A percentile compares a stretch with the other conserved stretches of the same genome.
phyloP scores from a whole-genome alignment of 2,888 invertebrate species.

The Eupithecia tripunctaria region DNA sequence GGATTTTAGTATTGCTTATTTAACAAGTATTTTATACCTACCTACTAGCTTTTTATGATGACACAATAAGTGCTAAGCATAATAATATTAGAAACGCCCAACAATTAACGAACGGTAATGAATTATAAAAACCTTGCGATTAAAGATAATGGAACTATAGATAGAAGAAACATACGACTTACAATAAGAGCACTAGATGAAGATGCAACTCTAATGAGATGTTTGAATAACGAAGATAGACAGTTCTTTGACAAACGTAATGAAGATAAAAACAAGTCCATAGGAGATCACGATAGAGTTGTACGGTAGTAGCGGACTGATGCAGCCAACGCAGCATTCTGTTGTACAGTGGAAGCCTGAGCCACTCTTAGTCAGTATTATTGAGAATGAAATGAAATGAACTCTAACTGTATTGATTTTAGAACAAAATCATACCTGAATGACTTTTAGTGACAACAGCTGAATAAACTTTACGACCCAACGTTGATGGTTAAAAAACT shows the following conservation, averaged over 20 bases:
- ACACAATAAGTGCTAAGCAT: too few relatives aligned
- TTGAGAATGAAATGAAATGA: constrained; percentile 3
- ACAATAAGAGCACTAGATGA: neutral
- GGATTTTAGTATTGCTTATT: too few relatives aligned
- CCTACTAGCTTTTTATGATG: too few relatives aligned
- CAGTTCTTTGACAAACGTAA: constrained; percentile 23
- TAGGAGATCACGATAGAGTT: constrained; percentile 62
- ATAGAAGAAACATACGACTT: neutral
- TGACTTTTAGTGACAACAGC: neutral
- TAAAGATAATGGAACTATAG: neutral
- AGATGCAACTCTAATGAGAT: constrained; percentile 13
- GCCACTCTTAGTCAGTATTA: constrained; percentile 1
- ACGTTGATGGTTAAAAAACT: neutral
- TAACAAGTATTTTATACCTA: too few relatives aligned
- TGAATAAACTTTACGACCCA: neutral
- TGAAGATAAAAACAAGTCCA: constrained; percentile 39
- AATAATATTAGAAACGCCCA: neutral
- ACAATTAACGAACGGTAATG: neutral
- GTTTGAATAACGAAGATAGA: constrained; percentile 12
- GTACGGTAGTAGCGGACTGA: constrained; percentile 65
- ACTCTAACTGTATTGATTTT: neutral
- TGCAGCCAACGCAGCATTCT: constrained; percentile 66
- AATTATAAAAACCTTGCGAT: neutral
- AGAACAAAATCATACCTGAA: neutral
- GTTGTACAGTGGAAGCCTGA: constrained; percentile 58